Conservation (phyloP, 2,888 invertebrate species). For the Tetragonula carbonaria region DNA sequence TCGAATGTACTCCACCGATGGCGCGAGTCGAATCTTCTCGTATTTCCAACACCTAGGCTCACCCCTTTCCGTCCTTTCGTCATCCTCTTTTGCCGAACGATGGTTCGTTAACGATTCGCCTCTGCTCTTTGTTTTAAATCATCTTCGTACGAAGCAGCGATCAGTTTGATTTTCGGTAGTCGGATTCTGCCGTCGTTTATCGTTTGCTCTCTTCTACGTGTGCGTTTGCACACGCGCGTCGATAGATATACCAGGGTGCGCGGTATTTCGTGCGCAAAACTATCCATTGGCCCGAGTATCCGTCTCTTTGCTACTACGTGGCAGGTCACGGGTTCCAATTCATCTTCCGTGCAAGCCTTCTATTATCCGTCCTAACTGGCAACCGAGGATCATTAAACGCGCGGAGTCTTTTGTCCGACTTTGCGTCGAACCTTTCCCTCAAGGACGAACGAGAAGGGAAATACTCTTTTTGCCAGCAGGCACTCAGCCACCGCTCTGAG, state of each 20-base stretch:
- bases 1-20: constrained; percentile 70
- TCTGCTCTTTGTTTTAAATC: background rate
- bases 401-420: constrained; percentile 66
- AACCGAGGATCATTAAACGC: constrained; percentile 69
- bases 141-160: background rate
- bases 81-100: background rate
- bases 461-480: constrained; percentile 4
- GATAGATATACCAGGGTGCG: constrained; percentile 8
- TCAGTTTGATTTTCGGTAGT: background rate
- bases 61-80: background rate
- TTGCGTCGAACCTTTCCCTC: constrained; percentile 30
- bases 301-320: constrained; percentile 55
- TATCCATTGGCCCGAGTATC: constrained; percentile 44
- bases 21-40: constrained; percentile 39
- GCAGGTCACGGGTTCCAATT: constrained; percentile 69
- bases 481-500: background rate
- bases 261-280: constrained; percentile 34
- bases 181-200: background rate
- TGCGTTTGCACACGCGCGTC: constrained; percentile 25
- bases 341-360: constrained; percentile 69
- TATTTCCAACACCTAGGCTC: constrained; percentile 35
- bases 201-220: constrained; percentile 9
- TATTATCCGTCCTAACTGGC: constrained; percentile 70
- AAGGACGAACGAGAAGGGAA: constrained; percentile 38
- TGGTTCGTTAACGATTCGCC: background rate